Evolutionary conservation across 2,797 vertebrate genomes (phyloP).

Genomic region (Onychomys arenicola): DNA sequence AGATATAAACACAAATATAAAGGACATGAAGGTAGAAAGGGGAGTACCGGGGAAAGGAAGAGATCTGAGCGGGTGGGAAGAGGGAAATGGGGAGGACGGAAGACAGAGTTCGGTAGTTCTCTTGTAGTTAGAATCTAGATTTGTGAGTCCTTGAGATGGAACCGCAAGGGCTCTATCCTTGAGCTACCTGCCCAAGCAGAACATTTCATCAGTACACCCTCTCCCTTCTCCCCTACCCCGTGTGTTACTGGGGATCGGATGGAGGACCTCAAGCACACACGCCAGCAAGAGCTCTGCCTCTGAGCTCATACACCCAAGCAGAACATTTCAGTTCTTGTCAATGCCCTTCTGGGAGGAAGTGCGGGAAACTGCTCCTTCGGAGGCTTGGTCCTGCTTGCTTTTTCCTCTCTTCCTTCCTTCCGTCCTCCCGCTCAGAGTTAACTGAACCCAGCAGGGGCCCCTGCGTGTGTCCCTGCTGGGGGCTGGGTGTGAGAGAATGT

Average conservation of each 20-base stretch:
- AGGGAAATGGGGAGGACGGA: too few species aligned
- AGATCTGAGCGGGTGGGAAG: not conserved
- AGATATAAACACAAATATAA: not conserved
- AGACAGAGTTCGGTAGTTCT: not conserved
- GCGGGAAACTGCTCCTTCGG: not conserved
- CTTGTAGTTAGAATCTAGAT: not conserved
- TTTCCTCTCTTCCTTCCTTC: not conserved
- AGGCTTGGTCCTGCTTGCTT: not conserved
- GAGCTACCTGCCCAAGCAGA: not conserved
- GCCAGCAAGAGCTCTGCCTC: not conserved
- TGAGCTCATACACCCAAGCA: not conserved
- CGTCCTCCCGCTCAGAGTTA: not conserved
- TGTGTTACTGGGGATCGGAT: not conserved
- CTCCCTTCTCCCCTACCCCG: too few species aligned
- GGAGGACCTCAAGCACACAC: not conserved
- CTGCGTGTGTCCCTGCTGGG: not conserved
- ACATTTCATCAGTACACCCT: not conserved
- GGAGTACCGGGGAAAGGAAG: not conserved
- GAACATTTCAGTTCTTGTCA: not conserved
- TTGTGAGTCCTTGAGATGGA: not conserved
- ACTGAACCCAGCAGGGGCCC: not conserved
- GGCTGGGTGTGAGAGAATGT: conserved; percentile 45
- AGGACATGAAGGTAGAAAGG: not conserved
- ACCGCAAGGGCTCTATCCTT: not conserved
- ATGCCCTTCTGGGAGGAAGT: not conserved